A percentile compares a stretch with the other conserved stretches of the same genome.
phyloP scores from a whole-genome alignment of 2,888 invertebrate genomes.

The Hoplodrina ambigua region DNA sequence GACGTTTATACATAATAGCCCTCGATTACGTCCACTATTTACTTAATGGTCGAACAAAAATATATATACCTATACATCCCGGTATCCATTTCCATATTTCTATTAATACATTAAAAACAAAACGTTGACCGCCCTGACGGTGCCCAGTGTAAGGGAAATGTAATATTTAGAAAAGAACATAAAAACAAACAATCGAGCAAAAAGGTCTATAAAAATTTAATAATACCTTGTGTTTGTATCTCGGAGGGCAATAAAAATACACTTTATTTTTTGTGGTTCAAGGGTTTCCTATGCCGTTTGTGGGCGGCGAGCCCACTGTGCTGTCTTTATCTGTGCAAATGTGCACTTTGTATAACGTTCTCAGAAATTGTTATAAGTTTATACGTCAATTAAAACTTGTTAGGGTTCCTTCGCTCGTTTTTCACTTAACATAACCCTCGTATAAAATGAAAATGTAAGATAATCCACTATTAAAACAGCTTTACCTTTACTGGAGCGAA shows the following conservation, averaged over 20 bases:
- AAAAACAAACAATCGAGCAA: slow-evolving; percentile 64
- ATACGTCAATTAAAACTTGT: slow-evolving; percentile 42
- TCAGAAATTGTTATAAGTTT: slow-evolving; percentile 36
- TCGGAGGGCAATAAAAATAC: slow-evolving; percentile 57
- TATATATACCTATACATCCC: neutral
- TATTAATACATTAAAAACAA: slow-evolving; percentile 25
- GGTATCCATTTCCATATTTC: slow-evolving; percentile 3
- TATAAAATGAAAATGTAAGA: slow-evolving; percentile 44
- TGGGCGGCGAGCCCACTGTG: slow-evolving; percentile 1
- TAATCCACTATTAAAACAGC: slow-evolving; percentile 40
- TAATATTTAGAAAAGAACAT: slow-evolving; percentile 60
- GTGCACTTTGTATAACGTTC: slow-evolving; percentile 35
- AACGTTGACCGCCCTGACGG: slow-evolving; percentile 27
- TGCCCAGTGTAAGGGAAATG: slow-evolving; percentile 37
- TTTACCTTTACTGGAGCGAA: slow-evolving; percentile 20
- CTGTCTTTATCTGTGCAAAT: slow-evolving; percentile 40
- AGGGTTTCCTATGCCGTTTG: slow-evolving; percentile 43
- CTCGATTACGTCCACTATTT: neutral
- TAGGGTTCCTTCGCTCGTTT: slow-evolving; percentile 16
- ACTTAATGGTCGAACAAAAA: neutral
- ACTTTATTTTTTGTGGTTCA: slow-evolving; percentile 60
- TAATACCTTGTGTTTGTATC: slow-evolving; percentile 62
- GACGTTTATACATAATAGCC: neutral
- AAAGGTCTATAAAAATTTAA: slow-evolving; percentile 63
- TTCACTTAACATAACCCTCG: slow-evolving; percentile 12